Evolutionary conservation across 2,888 invertebrate genomes (phyloP).

Genomic region (Diadegma fenestrale): DNA sequence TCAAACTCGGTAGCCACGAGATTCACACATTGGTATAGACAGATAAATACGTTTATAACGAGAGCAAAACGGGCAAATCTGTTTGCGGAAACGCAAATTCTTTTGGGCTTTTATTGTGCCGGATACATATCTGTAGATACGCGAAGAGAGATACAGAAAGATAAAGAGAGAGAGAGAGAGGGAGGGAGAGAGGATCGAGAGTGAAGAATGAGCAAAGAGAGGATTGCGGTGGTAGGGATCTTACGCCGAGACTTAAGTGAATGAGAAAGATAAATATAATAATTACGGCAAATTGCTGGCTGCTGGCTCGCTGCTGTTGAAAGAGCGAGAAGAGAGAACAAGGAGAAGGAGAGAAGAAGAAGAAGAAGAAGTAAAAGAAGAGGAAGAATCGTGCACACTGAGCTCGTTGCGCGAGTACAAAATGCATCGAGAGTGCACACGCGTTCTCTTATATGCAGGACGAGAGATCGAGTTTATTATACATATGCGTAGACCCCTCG

Average conservation of each 20-base stretch:
- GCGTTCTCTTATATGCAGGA: slow-evolving; percentile 29
- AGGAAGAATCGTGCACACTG: slow-evolving; percentile 26
- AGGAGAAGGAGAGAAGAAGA: slow-evolving; percentile 35
- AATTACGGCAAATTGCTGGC: slow-evolving; percentile 78
- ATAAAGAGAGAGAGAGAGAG: slow-evolving; percentile 28
- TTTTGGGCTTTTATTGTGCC: slow-evolving; percentile 24
- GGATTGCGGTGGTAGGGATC: slow-evolving; percentile 47
- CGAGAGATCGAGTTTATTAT: slow-evolving; percentile 39
- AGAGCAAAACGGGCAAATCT: slow-evolving; percentile 32
- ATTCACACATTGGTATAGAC: background rate
- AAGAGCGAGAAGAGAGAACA: slow-evolving; percentile 57
- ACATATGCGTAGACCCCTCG: slow-evolving; percentile 52
- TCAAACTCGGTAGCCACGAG: background rate
- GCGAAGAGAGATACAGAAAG: slow-evolving; percentile 34
- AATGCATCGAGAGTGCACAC: slow-evolving; percentile 48
- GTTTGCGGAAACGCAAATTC: slow-evolving; percentile 64
- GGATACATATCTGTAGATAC: background rate
- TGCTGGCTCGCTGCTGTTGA: slow-evolving; percentile 66
- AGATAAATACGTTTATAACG: background rate
- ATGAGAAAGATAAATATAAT: slow-evolving; percentile 83
- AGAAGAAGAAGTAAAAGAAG: slow-evolving; percentile 27
- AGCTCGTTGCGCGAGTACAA: slow-evolving; percentile 40
- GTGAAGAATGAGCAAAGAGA: slow-evolving; percentile 60
- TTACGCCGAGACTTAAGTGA: slow-evolving; percentile 78
- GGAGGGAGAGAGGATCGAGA: slow-evolving; percentile 48